Evolutionary conservation across 2,797 vertebrate species (phyloP).

Genomic region (Artibeus lituratus): DNA sequence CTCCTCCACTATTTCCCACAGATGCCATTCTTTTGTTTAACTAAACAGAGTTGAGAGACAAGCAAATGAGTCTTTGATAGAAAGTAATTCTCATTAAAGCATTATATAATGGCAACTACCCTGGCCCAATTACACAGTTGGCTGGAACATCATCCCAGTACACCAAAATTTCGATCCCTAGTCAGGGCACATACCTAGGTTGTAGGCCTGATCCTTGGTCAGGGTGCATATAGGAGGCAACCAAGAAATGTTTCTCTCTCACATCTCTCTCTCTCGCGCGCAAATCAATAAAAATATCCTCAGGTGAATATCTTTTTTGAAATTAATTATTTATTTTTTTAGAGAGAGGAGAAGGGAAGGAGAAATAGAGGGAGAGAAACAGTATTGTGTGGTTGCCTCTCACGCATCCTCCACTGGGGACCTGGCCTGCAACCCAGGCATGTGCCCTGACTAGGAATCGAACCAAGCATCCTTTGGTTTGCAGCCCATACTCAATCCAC

Average conservation of each 20-base stretch:
- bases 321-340: neutral
- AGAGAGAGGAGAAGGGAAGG: no score
- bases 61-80: neutral
- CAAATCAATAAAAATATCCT: neutral
- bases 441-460: no score
- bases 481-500: no score
- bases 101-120: neutral
- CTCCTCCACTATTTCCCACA: neutral
- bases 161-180: neutral
- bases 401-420: no score
- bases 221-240: neutral
- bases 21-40: neutral
- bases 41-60: neutral
- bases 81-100: neutral
- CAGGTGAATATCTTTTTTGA: neutral
- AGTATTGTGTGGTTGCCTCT: no score
- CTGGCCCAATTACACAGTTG: neutral
- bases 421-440: no score
- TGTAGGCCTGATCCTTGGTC: neutral
- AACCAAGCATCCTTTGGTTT: no score
- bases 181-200: neutral
- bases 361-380: no score
- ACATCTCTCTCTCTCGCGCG: neutral
- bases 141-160: neutral
- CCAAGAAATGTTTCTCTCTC: neutral